Evolutionary conservation across 2,797 vertebrate species (phyloP).

Genomic region (Urocyon cinereoargenteus): DNA sequence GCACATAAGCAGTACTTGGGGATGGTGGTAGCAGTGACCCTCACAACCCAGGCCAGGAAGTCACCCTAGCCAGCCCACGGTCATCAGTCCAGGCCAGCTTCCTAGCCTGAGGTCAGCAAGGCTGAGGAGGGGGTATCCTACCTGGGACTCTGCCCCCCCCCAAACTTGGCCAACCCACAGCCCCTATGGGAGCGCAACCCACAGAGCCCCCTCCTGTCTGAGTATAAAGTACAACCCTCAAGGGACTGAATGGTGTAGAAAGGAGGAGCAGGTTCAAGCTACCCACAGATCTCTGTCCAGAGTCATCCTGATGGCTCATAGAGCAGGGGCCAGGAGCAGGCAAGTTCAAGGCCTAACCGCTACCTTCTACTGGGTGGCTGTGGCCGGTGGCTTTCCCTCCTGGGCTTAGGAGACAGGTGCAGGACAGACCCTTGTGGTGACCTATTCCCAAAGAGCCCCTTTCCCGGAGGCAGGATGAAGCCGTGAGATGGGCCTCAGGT

Average conservation of each 20-base stretch:
- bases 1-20: fast-evolving
- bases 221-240: neutral
- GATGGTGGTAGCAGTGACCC: fast-evolving
- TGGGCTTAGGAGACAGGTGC: neutral
- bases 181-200: neutral
- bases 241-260: too few relatives aligned
- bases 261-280: neutral
- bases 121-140: neutral
- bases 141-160: too few relatives aligned
- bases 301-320: neutral
- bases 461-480: neutral
- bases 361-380: neutral
- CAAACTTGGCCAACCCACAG: neutral
- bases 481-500: too few relatives aligned
- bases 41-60: too few relatives aligned
- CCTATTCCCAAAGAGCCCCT: neutral
- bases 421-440: too few relatives aligned
- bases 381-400: too few relatives aligned
- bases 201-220: neutral
- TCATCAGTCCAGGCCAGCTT: neutral
- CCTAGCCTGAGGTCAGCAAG: neutral
- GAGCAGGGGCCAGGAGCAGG: neutral
- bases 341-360: neutral
- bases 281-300: neutral
- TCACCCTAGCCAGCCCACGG: neutral